Base-by-base conservation (phyloP, 64 coral and sea anemone genomes). In the Montipora foliosa region DNA sequence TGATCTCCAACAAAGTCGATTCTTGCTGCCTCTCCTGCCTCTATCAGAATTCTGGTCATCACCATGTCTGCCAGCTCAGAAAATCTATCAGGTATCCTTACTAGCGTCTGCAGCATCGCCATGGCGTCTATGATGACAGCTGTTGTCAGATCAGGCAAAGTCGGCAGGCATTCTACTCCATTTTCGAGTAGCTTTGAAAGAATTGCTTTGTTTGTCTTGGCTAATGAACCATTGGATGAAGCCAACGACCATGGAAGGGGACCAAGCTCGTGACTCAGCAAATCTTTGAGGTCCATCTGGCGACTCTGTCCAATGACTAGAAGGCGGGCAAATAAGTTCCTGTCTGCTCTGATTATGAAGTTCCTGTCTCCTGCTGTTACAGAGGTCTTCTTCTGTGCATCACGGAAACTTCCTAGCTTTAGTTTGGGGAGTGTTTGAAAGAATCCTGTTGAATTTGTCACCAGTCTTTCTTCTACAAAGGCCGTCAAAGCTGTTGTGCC, bases 1-100 rank as follows among this genome's bases (percentile, higher is more conserved):
- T 77, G 93, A 69, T 95, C 93, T 77, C 75, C 87, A 50, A 90
- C 93, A 90, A 86, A 95, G 92, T 95, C 87, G 47, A 95, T 84
- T 49, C 93, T 95, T 15, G 20, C 85, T 59, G 93, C 87, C 72
- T 84, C 72, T 76, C 93, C 72, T 7, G 93, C 87, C 50, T 84
- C 78, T 51, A 21, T 90, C 20, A 95, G 47, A 64, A 95, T 58
- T 90, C 8, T 66, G 44, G 64, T 90, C 16, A 95, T 77, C 21
- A 95, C 70, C 71, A 95, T 19, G 19, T 94, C 67, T 53, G 87
- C 77, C 74, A 90, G 87, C 16, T 95, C 93, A 61, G 79, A 61
- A 58, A 95, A 95, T 61, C 79, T 61, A 82, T 90, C 79, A 77
- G 87, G 93, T 49, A 90, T 69, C 79, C 77, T 95, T 69, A 11